Percentiles rank a stretch among this genome's conserved stretches.
phyloP scores from a whole-genome alignment of 2,113 vertebrate genomes.

The Salvelinus alpinus region DNA sequence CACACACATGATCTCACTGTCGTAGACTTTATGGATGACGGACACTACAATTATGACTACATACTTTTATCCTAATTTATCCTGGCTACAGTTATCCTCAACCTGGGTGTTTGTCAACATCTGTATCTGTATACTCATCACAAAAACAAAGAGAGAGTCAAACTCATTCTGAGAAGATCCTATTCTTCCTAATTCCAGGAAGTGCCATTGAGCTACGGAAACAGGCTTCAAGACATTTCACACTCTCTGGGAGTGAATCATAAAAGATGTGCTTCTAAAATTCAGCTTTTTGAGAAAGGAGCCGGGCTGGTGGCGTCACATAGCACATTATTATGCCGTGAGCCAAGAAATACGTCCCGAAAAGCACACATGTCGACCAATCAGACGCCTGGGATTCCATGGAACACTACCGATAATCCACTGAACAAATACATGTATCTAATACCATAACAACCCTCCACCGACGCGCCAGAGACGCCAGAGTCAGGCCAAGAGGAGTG shows the following conservation, averaged over 20 bases:
- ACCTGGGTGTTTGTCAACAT: too few relatives aligned
- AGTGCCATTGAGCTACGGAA: not conserved
- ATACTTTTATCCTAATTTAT: too few relatives aligned
- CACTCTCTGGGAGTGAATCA: not conserved
- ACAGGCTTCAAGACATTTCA: not conserved
- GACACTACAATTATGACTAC: too few relatives aligned
- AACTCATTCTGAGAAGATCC: conserved; percentile 1
- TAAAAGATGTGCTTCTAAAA: not conserved
- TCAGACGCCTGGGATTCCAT: conserved; percentile 47
- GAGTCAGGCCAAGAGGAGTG: conserved; percentile 9
- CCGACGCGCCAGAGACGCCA: conserved; percentile 36
- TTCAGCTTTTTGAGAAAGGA: not conserved
- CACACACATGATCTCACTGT: not conserved
- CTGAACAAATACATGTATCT: conserved; percentile 65
- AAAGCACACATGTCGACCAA: conserved; percentile 53
- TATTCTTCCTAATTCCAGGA: not conserved
- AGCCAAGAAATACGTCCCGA: conserved; percentile 56
- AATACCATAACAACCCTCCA: conserved; percentile 65
- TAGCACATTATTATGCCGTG: conserved; percentile 37
- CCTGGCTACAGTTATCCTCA: too few relatives aligned
- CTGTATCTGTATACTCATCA: too few relatives aligned
- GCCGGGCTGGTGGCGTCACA: conserved; percentile 9
- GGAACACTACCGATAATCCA: conserved; percentile 69
- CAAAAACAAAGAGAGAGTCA: too few relatives aligned
- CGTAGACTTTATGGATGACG: too few relatives aligned